A percentile compares a stretch with the other conserved stretches of the same genome.
Conservation (phyloP, 2,797 vertebrate species). For the Onychomys leucogaster region DNA sequence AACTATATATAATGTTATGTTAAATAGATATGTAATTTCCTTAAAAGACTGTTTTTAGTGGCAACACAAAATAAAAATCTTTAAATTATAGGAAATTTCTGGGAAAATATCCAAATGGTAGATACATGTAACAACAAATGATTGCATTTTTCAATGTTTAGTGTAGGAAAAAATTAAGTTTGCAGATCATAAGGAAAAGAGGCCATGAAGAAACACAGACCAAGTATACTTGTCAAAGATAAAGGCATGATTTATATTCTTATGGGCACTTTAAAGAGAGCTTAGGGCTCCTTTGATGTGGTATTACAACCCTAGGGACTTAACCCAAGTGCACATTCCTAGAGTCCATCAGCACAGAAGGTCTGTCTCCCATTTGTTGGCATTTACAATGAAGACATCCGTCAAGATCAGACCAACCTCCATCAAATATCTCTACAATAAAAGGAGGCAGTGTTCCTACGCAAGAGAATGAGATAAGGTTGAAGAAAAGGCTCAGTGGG, state of each 20-base stretch:
- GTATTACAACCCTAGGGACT: neutral
- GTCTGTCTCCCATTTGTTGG: neutral
- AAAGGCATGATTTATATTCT: constrained; percentile 23
- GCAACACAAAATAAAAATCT: neutral
- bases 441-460: neutral
- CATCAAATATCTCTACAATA: neutral
- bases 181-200: neutral
- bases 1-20: neutral
- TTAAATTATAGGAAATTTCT: neutral
- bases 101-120: neutral
- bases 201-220: neutral
- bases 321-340: neutral
- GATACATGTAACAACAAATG: neutral
- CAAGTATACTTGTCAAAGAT: neutral
- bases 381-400: constrained; percentile 2
- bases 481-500: neutral
- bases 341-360: neutral
- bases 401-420: neutral
- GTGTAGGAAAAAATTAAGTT: neutral
- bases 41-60: neutral
- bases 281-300: neutral
- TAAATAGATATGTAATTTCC: neutral
- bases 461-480: neutral
- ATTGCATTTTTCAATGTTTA: neutral
- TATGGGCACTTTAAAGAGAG: neutral